Evolutionary conservation across 2,797 vertebrate genomes (phyloP).

Genomic region (Anniella stebbinsi): DNA sequence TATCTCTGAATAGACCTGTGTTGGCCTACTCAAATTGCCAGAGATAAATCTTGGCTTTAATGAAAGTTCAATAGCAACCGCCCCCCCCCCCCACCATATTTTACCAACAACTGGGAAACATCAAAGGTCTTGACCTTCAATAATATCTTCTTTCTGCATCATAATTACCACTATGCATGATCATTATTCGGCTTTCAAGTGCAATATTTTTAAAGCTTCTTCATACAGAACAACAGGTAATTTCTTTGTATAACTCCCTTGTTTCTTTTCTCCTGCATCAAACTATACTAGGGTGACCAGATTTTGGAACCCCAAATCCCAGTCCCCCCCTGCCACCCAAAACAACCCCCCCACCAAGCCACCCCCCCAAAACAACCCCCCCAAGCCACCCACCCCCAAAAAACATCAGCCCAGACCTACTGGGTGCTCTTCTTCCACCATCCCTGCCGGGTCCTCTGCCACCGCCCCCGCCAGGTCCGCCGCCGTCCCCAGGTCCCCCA

Average conservation of each 20-base stretch:
- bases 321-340: too few relatives aligned
- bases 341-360: too few relatives aligned
- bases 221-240: neutral
- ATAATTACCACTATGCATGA: slow-evolving; percentile 18
- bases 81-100: neutral
- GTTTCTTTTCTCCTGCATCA: neutral
- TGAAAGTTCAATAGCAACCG: neutral
- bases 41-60: slow-evolving; percentile 55
- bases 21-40: slow-evolving; percentile 18
- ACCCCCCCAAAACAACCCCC: too few relatives aligned
- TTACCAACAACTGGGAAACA: slow-evolving; percentile 36
- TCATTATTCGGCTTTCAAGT: slow-evolving; percentile 4
- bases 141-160: neutral
- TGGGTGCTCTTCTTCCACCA: too few relatives aligned
- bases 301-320: too few relatives aligned
- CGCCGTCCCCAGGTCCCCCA: too few relatives aligned
- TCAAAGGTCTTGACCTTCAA: neutral
- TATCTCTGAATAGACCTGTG: slow-evolving; percentile 44
- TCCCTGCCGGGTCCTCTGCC: too few relatives aligned
- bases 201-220: neutral
- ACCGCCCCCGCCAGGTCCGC: too few relatives aligned
- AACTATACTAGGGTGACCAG: too few relatives aligned
- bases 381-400: too few relatives aligned
- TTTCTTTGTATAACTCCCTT: neutral
- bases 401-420: too few relatives aligned